phyloP scores from a whole-genome alignment of 2,113 vertebrate genomes.

The Nansenia antarctica region DNA sequence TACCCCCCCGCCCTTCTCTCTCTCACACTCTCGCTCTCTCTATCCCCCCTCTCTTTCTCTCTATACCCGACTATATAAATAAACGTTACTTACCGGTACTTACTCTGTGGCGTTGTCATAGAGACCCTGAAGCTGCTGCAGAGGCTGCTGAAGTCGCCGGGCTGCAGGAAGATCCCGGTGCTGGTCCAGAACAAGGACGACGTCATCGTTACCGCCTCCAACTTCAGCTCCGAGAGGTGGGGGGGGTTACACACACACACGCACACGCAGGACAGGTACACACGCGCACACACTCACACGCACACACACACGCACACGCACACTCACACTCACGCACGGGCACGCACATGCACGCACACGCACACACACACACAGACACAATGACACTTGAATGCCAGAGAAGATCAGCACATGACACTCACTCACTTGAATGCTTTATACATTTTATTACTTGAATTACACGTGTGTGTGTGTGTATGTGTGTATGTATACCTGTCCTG shows the following conservation, averaged over 20 bases:
- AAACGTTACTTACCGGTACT: not conserved
- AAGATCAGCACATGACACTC: too few species aligned
- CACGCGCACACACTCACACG: too few species aligned
- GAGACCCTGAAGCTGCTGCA: constrained; percentile 97
- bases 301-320: not conserved
- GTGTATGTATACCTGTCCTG: not conserved
- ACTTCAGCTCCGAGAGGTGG: constrained; percentile 98
- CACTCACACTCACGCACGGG: not conserved
- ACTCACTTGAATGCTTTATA: not conserved
- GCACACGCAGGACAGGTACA: not conserved
- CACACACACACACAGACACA: not conserved
- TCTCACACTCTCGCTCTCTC: not conserved
- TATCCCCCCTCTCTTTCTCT: constrained; percentile 1
- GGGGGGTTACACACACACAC: not conserved
- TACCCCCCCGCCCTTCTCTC: not conserved
- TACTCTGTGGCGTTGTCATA: constrained; percentile 62
- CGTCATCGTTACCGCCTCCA: constrained; percentile 96
- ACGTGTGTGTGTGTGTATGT: not conserved
- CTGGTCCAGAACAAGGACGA: constrained; percentile 97
- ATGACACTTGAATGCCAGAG: not conserved
- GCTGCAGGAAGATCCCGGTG: constrained; percentile 97
- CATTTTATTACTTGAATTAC: not conserved
- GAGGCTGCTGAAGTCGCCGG: constrained; percentile 95
- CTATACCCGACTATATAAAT: not conserved
- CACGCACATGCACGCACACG: not conserved